Percentiles rank a stretch among this genome's conserved stretches.
Evolutionary conservation across 2,888 invertebrate genomes (phyloP).

Genomic region (Eurytoma californica): DNA sequence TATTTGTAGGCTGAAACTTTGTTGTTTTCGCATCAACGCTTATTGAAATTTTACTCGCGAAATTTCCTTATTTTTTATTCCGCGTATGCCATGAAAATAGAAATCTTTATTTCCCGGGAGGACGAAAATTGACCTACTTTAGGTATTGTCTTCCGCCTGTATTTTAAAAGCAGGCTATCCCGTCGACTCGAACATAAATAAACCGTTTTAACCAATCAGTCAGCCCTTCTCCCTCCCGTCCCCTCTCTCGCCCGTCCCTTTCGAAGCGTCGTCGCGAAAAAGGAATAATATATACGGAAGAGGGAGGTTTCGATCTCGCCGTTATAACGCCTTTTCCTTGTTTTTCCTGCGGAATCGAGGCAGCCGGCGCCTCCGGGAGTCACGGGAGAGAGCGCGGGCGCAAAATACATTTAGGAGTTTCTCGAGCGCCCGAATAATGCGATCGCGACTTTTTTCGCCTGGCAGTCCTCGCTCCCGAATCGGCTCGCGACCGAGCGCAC

Average conservation of each 20-base stretch:
- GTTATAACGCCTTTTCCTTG: slow-evolving; percentile 35
- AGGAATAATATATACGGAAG: slow-evolving; percentile 15
- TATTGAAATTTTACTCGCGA: no score
- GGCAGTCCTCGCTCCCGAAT: not conserved
- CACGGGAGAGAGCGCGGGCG: not conserved
- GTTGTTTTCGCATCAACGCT: no score
- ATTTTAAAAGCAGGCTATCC: slow-evolving; percentile 13
- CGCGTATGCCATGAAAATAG: slow-evolving; percentile 32
- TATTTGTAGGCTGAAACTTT: no score
- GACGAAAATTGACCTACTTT: slow-evolving; percentile 28
- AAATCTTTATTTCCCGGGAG: slow-evolving; percentile 37
- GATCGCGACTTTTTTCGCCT: not conserved
- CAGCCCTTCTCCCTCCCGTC: not conserved
- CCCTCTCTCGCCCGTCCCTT: not conserved
- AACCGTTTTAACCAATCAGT: slow-evolving; percentile 38
- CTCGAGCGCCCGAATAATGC: not conserved
- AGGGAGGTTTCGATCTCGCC: slow-evolving; percentile 4
- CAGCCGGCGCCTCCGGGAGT: not conserved
- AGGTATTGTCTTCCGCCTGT: not conserved
- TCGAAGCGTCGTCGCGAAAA: not conserved
- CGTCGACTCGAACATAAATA: slow-evolving; percentile 8
- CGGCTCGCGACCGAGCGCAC: not conserved
- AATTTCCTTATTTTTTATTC: slow-evolving; percentile 8
- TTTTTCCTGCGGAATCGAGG: slow-evolving; percentile 8
- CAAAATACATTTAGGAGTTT: not conserved